Base-by-base conservation (phyloP, 1,140 invertebrate genomes). In the Dinoponera quadriceps region DNA sequence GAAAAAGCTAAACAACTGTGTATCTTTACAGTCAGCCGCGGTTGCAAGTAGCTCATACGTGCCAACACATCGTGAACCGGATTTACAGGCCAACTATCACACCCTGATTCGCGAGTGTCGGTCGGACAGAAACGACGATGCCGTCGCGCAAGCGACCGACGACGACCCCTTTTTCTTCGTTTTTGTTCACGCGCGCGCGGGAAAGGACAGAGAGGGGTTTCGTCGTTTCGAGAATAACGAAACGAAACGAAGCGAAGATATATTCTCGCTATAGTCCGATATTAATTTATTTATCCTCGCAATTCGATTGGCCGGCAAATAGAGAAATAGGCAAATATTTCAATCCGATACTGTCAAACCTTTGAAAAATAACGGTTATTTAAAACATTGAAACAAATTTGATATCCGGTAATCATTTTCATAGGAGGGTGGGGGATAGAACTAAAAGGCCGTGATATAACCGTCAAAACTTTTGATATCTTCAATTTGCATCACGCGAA, bases 41-140 rank as follows among this genome's bases (percentile, higher is more conserved):
- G 51, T 80, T 71, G 44, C 75, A 80, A 80, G 75, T 80, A 51
- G 22, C 65, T 55, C 55, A 63, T 57, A 78, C 54, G 62, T 29
- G 29, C 62, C 74, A 25, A 29, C 48, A 27, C 49, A 66, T 29
- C 74, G 49, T 69, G n/a, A 44, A 29, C 51, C 65, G 54, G 75
- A 80, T 80, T 71, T 69, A 57, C 65, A 57, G 51, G n/a, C 16
- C 49, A 69, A 69, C 63, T 78, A 78, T 69, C 75, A 80, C 65
- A 65, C 75, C 75, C 75, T 78, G 75, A 78, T 78, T 78, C 75
- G 51, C 75, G 63, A 69, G 55, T 44, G 38, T 69, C 33, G 25
- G 55, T 22, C 22, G 65, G 22, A 69, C 65, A 44, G 75, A 80
- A 69, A 69, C 75, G 51, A 71, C 27, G 57, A 44, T 7, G 33